Base-by-base conservation (phyloP, 2,888 invertebrate species). In the Cactoblastis cactorum region DNA sequence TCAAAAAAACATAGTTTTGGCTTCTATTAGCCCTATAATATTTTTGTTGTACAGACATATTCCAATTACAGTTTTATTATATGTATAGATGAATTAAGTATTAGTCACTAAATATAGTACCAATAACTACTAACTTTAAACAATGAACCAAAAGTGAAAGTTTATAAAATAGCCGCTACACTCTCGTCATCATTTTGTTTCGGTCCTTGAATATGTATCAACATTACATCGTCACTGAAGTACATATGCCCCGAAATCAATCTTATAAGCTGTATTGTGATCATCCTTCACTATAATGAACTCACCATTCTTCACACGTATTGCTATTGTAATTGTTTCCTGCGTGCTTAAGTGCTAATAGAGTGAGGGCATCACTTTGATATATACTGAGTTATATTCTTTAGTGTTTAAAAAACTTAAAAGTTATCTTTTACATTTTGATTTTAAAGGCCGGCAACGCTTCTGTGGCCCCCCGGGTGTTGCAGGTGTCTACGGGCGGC, bases 191-290 rank as follows among this genome's bases (percentile, higher is more conserved):
- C 19, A 22, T 35, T 14, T 17, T 9, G n/a, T 35, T 19, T 19
- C 5, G 47, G n/a, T 38, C n/a, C 15, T 28, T 48, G 37, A 48
- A 48, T 48, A 48, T 48, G 37, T 48, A 48, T 37, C 22, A 28
- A 15, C 5, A 35, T 48, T 48, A 48, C 37, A 15, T 48, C 47
- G 37, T 37, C 47, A 9, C 11, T 4, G n/a, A 12, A 19, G 19
- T 17, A 28, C 17, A 2, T 3, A 38, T 3, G 46, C 24, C 24
- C 37, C 24, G 17, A 28, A 48, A 24, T 9, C 37, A 48, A 24
- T 9, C 28, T 5, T 5, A 22, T 22, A 28, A 37, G 47, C n/a
- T n/a, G n/a, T 37, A n/a, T 48, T 4, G 37, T 24, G 37, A 48
- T 28, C 37, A 15, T 6, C 8, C 17, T 14, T 11, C 17, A 33